phyloP scores from a whole-genome alignment of 2,797 vertebrate genomes.

The Ptychobarbus kaznakovi region DNA sequence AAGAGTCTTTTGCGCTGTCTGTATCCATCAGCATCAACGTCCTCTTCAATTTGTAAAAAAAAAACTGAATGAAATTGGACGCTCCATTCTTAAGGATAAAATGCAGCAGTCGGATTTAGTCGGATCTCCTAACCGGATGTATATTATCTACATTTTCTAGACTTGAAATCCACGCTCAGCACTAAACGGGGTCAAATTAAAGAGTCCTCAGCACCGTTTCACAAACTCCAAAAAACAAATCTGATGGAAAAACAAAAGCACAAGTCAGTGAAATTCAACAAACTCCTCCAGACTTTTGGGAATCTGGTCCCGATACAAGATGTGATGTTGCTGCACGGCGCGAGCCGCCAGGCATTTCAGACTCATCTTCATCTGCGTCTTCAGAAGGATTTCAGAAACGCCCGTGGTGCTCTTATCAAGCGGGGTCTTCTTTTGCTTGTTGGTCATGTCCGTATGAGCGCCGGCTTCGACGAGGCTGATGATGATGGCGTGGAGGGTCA shows the following conservation, averaged over 20 bases:
- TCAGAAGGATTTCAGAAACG: slow-evolving; percentile 96
- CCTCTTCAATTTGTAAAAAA: background rate
- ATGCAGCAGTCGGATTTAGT: background rate
- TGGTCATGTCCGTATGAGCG: slow-evolving; percentile 97
- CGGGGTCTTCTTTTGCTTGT: slow-evolving; percentile 97
- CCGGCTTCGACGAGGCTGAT: slow-evolving; percentile 95
- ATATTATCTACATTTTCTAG: background rate
- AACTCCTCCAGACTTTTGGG: slow-evolving; percentile 96
- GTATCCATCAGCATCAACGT: background rate
- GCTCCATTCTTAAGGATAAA: background rate
- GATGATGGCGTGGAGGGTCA: slow-evolving; percentile 97
- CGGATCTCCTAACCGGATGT: background rate
- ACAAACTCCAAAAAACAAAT: slow-evolving; percentile 25
- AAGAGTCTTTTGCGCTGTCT: background rate
- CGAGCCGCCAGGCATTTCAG: slow-evolving; percentile 98
- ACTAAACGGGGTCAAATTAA: slow-evolving; percentile 26
- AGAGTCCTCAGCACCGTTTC: slow-evolving; percentile 52
- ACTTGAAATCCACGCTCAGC: background rate
- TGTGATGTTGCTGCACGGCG: slow-evolving; percentile 90
- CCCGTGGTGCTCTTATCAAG: slow-evolving; percentile 96
- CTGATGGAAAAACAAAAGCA: slow-evolving; percentile 64
- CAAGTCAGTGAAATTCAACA: slow-evolving; percentile 92
- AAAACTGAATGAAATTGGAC: background rate
- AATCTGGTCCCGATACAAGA: slow-evolving; percentile 95
- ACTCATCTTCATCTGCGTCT: slow-evolving; percentile 99